These are phyloP conservation scores for Ceratina japonica DNA, from an alignment of 1,140 invertebrate species.

Conservation along the genomic window DNA sequence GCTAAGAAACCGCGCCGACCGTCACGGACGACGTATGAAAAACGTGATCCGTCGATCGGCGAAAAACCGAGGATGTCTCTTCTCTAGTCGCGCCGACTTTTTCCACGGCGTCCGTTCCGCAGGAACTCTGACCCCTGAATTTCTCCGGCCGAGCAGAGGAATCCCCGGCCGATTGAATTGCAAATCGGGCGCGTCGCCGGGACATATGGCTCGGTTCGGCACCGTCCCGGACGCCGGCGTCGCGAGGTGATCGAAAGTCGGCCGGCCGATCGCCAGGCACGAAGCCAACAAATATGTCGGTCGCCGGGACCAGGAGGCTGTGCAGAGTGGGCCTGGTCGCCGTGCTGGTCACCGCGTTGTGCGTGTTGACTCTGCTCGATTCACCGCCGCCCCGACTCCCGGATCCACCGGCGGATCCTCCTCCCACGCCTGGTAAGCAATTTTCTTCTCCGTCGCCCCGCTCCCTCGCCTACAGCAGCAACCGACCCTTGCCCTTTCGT, in stretches of 20 bases:
- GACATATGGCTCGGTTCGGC: conserved; percentile 20
- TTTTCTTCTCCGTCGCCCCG: conserved; percentile 47
- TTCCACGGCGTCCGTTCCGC: background rate
- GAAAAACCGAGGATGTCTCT: no score
- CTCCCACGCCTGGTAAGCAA: conserved; percentile 74
- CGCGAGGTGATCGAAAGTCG: conserved; percentile 26
- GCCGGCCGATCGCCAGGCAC: conserved; percentile 1
- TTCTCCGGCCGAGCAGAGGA: background rate
- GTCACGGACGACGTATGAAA: no score
- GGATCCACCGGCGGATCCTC: conserved; percentile 70
- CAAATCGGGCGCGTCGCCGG: conserved; percentile 5
- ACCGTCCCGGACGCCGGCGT: no score
- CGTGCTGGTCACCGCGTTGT: conserved; percentile 73
- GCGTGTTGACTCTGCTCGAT: conserved; percentile 73
- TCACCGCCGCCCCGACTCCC: conserved; percentile 74
- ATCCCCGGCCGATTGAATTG: conserved; percentile 36
- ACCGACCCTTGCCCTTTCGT: conserved; percentile 60
- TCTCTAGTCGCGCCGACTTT: no score
- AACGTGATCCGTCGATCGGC: no score
- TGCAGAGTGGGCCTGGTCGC: conserved; percentile 75
- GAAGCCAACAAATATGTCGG: conserved; percentile 67
- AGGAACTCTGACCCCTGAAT: conserved; percentile 5
- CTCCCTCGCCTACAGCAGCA: conserved; percentile 48
- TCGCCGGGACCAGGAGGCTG: conserved; percentile 72
- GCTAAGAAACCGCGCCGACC: no score